phyloP scores from a whole-genome alignment of 1,140 invertebrate genomes.

The Conopomorpha cramerella region DNA sequence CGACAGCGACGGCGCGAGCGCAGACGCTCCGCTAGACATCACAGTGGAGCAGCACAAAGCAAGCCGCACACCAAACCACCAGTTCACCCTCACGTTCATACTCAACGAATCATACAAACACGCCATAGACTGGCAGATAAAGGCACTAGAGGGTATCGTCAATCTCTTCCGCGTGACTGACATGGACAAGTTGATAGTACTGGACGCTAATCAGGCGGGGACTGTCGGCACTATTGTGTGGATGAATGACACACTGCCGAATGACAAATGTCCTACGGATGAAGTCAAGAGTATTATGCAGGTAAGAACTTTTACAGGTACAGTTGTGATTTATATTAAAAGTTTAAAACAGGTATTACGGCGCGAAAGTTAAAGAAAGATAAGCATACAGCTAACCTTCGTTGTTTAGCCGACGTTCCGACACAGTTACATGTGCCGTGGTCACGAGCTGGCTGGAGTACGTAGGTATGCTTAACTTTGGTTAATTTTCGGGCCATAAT shows the following conservation, averaged over 20 bases:
- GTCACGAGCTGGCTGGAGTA: too few relatives aligned
- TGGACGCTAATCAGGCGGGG: slow-evolving; percentile 64
- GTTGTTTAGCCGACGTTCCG: too few relatives aligned
- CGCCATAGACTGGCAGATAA: slow-evolving; percentile 74
- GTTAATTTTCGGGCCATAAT: too few relatives aligned
- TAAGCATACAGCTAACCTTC: too few relatives aligned
- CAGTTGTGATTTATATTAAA: too few relatives aligned
- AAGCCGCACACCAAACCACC: slow-evolving; percentile 78
- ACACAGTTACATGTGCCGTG: too few relatives aligned
- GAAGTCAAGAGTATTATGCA: slow-evolving; percentile 72
- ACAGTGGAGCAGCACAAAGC: slow-evolving; percentile 81
- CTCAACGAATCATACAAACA: slow-evolving; percentile 62
- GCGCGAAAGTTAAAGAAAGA: too few relatives aligned
- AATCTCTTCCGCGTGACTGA: slow-evolving; percentile 72
- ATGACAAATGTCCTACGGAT: slow-evolving; percentile 71
- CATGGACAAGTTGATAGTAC: slow-evolving; percentile 71
- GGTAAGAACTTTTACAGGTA: too few relatives aligned
- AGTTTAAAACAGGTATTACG: too few relatives aligned
- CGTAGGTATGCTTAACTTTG: too few relatives aligned
- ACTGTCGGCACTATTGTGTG: slow-evolving; percentile 75
- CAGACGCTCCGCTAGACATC: slow-evolving; percentile 74
- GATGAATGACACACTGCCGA: slow-evolving; percentile 86
- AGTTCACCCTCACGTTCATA: slow-evolving; percentile 74
- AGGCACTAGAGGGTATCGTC: slow-evolving; percentile 70
- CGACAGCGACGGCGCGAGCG: slow-evolving; percentile 73